Evolutionary conservation across 1,140 invertebrate species (phyloP), one percentile per base, ranked within the genome.

Genomic region (Solenopsis invicta): DNA sequence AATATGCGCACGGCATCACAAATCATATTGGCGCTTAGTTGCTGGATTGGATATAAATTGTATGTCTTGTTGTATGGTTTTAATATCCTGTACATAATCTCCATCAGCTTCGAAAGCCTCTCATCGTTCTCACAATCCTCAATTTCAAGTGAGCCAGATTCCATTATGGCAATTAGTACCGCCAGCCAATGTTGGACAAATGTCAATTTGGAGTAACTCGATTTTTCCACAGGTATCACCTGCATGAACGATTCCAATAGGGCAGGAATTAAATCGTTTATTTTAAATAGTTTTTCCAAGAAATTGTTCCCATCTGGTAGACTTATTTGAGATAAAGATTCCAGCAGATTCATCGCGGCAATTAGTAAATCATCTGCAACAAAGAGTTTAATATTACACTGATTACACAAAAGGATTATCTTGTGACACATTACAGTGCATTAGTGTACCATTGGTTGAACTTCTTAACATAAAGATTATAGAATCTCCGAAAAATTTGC

Each of bases 381-480:
- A 87, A 87, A 48, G 8, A 66, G 45, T 75, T 54, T 59, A 61
- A 24, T 16, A 18, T 29, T 59, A 48, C 0, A 21, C 21, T 66
- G 5, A 69, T 41, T 62, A 50, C 69, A n/a, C 8, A 56, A 52
- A 52, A 18, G n/a, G 86, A 52, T 52, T 78, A 1, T 80, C 9
- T 45, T 21, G 29, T 13, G n/a, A 76, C 9, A 16, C 1, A 80
- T 41, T 80, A 67, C 0, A 34, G 3, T 10, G 18, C 34, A 6
- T n/a, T 54, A 54, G 52, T n/a, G 59, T 96, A 94, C 96, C 96
- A 89, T 97, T 97, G 2, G 96, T 96, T 0, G 97, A 98, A 93
- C 97, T 97, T 76, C 95, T 95, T 66, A 98, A 93, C 85, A 98
- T 97, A 90, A 97, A 97, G 88, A 94, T 95, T 37, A 97, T 91